Base-by-base conservation (phyloP, 2,797 vertebrate species). In the Crypturellus tataupa region DNA sequence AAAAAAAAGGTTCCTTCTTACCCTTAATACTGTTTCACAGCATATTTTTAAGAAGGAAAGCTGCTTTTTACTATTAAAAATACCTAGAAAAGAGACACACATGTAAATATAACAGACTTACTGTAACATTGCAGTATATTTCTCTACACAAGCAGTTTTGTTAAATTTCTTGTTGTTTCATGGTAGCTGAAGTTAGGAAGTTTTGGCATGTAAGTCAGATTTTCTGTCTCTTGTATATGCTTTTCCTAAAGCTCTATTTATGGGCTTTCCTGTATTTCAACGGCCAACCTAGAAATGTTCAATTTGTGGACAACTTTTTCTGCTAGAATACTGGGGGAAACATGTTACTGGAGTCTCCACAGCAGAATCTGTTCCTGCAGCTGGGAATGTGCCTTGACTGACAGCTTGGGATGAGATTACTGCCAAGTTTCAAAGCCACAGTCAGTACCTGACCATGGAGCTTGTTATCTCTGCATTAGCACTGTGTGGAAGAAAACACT, bases 1-100 rank as follows among this genome's bases (percentile, higher is more conserved):
- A 98, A 92, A 62, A 60, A 49, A 24, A 31, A 59, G 42, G 60
- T 92, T 78, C 76, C 37, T 90, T 46, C 15, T 39, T 75, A n/a
- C 62, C 64, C 70, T 64, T 93, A 87, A 55, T 59, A 63, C 42
- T 88, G 64, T 88, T 91, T 95, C 65, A 68, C 25, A 40, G 44
- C 13, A 44, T 39, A 44, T 47, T 94, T 94, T 73, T 64, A 67
- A 83, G 62, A 55, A 78, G n/a, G 49, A 71, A 37, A 93, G 49
- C 24, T 62, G 42, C 33, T 53, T 93, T 72, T 76, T 78, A 67
- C n/a, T 67, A 42, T 67, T 47, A 49, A 89, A 94, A 81, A 40
- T 65, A 53, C 39, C 70, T 85, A 42, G 42, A 73, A 51, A 87
- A 73, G 6, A 49, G 33, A 35, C 24, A 58, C 12, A 49, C 6